These are phyloP conservation scores for Melinaea menophilus DNA, from an alignment of 2,888 invertebrate species.

Conservation along the genomic window DNA sequence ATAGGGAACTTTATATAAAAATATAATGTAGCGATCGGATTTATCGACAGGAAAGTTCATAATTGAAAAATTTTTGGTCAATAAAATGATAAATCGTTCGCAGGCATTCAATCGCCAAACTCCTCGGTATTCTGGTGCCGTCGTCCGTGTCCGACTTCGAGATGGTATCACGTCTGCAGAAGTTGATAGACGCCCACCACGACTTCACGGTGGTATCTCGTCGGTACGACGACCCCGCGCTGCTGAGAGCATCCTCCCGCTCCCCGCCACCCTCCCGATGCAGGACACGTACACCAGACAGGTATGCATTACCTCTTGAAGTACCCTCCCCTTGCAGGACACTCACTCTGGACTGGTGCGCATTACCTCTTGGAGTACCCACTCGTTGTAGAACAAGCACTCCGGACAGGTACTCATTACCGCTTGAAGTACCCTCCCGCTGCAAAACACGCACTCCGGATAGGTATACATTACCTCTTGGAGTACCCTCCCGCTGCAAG, in stretches of 20 bases:
- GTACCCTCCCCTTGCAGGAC: too few species aligned
- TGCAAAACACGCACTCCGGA: neutral
- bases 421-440: too few species aligned
- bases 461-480: too few species aligned
- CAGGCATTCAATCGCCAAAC: slow-evolving; percentile 83
- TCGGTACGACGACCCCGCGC: slow-evolving; percentile 73
- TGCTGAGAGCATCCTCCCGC: slow-evolving; percentile 65
- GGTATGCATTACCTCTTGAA: too few species aligned
- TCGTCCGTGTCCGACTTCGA: slow-evolving; percentile 86
- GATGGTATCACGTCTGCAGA: slow-evolving; percentile 86
- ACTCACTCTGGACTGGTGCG: too few species aligned
- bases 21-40: too few species aligned
- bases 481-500: too few species aligned
- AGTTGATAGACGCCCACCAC: slow-evolving; percentile 90
- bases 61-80: neutral
- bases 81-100: slow-evolving; percentile 3
- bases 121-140: slow-evolving; percentile 82
- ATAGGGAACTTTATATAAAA: neutral
- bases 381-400: too few species aligned
- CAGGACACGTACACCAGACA: slow-evolving; percentile 62
- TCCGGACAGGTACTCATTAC: slow-evolving; percentile 77
- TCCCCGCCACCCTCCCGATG: slow-evolving; percentile 72
- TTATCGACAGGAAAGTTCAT: neutral
- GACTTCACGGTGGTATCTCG: slow-evolving; percentile 91
- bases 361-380: too few species aligned